Percentiles rank a stretch among this genome's conserved stretches.
Evolutionary conservation across 2,113 vertebrate genomes (phyloP).

Genomic region (Ovis canadensis): DNA sequence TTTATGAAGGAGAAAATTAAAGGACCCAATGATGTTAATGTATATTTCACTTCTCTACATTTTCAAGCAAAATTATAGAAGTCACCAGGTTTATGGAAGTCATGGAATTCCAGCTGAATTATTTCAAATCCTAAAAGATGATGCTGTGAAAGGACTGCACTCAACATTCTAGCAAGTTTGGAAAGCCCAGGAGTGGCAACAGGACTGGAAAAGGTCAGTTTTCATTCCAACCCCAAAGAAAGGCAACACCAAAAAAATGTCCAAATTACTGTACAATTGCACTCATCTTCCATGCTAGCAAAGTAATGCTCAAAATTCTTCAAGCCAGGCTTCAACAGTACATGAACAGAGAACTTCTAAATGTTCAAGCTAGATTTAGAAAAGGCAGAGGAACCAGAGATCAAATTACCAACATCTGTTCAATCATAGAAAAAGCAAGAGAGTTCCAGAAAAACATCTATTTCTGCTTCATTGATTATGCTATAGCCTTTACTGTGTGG

Average conservation of each 20-base stretch:
- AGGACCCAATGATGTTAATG: background rate
- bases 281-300: fast-evolving
- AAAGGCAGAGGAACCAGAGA: background rate
- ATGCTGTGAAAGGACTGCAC: background rate
- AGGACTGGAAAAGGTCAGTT: background rate
- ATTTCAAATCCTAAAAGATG: background rate
- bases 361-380: background rate
- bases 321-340: background rate
- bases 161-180: background rate
- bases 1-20: background rate
- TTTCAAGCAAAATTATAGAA: background rate
- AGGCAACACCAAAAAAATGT: background rate
- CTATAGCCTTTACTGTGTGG: background rate
- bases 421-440: background rate
- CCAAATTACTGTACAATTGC: background rate
- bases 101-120: background rate
- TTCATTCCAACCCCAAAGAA: background rate
- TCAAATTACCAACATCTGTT: background rate
- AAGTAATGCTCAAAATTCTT: background rate
- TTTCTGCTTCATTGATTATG: background rate
- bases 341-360: background rate
- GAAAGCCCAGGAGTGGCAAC: background rate
- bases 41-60: background rate
- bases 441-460: background rate
- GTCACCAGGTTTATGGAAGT: background rate